phyloP scores from a whole-genome alignment of 2,888 invertebrate genomes.

The Sesia apiformis region DNA sequence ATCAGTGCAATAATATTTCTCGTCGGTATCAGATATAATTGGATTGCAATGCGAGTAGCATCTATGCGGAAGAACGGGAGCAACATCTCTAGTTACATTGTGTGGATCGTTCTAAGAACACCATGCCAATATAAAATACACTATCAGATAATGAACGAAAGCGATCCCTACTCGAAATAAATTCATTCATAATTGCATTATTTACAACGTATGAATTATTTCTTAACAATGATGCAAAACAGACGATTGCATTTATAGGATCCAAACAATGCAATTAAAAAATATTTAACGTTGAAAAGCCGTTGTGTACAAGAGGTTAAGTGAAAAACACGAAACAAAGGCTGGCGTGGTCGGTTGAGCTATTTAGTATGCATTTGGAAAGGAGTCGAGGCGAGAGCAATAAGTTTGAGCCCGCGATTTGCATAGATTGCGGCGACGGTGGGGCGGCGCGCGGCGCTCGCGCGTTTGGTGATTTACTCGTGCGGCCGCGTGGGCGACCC shows the following conservation, averaged over 20 bases:
- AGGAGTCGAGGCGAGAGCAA: conserved; percentile 71
- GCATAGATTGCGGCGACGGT: conserved; percentile 61
- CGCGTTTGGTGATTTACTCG: conserved; percentile 56
- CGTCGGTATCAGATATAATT: conserved; percentile 65
- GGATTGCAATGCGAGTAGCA: conserved; percentile 63
- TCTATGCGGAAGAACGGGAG: conserved; percentile 66
- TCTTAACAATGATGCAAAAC: background rate
- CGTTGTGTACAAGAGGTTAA: conserved; percentile 26
- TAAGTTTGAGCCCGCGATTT: conserved; percentile 67
- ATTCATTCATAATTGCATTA: background rate
- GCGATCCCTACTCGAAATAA: background rate
- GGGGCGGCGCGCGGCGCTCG: conserved; percentile 21
- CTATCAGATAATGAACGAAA: background rate
- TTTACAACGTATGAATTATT: background rate
- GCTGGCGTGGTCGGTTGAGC: conserved; percentile 42
- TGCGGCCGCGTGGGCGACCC: conserved; percentile 28
- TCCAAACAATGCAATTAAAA: background rate
- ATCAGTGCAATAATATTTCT: conserved; percentile 59
- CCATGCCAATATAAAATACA: conserved; percentile 48
- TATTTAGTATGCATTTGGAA: conserved; percentile 73
- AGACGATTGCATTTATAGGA: background rate
- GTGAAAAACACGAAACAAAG: conserved; percentile 50
- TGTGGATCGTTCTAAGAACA: conserved; percentile 64
- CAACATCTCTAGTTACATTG: conserved; percentile 66
- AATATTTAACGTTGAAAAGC: conserved; percentile 3